Evolutionary conservation across 1,140 invertebrate genomes (phyloP).

Genomic region (Hestina assimilis): DNA sequence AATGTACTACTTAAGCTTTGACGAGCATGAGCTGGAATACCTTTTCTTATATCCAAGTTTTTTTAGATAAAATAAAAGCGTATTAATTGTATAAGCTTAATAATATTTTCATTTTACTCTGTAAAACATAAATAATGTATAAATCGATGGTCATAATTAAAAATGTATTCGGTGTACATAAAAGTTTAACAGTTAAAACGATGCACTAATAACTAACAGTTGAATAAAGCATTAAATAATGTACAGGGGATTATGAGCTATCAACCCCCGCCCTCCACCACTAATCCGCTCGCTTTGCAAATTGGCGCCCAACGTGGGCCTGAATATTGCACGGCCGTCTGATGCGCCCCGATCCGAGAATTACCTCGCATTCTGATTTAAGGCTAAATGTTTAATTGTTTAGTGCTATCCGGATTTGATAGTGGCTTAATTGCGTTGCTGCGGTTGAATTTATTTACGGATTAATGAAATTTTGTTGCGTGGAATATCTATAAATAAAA

Average conservation of each 20-base stretch:
- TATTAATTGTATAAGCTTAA: too few species aligned
- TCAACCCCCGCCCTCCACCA: background rate
- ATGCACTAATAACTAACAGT: slow-evolving; percentile 11
- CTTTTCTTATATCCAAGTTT: too few species aligned
- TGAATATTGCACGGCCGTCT: slow-evolving; percentile 42
- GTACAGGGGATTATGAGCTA: slow-evolving; percentile 23
- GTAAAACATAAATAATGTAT: too few species aligned
- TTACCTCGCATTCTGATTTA: slow-evolving; percentile 17
- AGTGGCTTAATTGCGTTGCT: slow-evolving; percentile 17
- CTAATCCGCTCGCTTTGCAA: slow-evolving; percentile 43
- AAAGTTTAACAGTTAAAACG: background rate
- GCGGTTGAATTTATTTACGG: background rate
- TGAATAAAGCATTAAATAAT: slow-evolving; percentile 31
- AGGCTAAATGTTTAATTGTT: slow-evolving; percentile 23
- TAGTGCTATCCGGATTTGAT: slow-evolving; percentile 20
- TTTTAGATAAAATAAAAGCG: too few species aligned
- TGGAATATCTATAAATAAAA: too few species aligned
- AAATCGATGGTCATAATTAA: too few species aligned
- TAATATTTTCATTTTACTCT: too few species aligned
- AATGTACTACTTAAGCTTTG: too few species aligned
- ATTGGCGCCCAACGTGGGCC: slow-evolving; percentile 36
- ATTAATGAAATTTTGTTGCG: too few species aligned
- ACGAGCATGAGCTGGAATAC: too few species aligned
- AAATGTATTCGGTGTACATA: background rate
- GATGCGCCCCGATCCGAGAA: slow-evolving; percentile 21